Percentiles rank a stretch among this genome's conserved stretches.
Evolutionary conservation across 2,113 vertebrate genomes (phyloP).

Genomic region (Procavia capensis): DNA sequence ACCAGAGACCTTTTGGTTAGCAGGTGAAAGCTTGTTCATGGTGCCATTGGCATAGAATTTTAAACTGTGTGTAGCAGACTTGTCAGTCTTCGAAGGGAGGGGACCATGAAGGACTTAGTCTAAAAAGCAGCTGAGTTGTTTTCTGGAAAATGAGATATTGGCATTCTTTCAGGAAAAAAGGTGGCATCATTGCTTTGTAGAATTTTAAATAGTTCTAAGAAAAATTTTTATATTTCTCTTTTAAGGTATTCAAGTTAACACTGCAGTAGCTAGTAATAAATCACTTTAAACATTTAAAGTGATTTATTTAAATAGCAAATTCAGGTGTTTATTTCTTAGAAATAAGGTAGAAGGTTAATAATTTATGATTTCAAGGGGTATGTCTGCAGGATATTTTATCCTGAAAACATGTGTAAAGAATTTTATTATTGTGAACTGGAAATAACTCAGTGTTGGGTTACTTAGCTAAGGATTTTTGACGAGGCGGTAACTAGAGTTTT

Average conservation of each 20-base stretch:
- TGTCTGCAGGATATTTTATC: not conserved
- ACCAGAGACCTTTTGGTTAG: not conserved
- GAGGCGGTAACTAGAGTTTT: not conserved
- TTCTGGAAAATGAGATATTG: not conserved
- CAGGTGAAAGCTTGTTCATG: not conserved
- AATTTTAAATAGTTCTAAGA: slow-evolving; percentile 6
- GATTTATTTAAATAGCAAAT: not conserved
- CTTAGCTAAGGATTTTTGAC: not conserved
- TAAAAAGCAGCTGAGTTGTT: not conserved
- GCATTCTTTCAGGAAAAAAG: not conserved
- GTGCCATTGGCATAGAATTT: not conserved
- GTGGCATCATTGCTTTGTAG: not conserved
- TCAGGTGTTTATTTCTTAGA: slow-evolving; percentile 7
- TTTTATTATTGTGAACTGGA: not conserved
- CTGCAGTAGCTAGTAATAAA: not conserved
- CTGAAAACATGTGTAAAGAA: not conserved
- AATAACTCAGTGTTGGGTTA: not conserved
- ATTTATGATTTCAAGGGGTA: not conserved
- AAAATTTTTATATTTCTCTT: slow-evolving; percentile 26
- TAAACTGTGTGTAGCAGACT: not conserved
- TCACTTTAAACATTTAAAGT: not conserved
- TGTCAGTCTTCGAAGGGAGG: slow-evolving; percentile 36
- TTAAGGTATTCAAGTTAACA: not conserved
- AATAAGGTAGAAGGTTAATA: not conserved
- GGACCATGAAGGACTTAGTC: not conserved